phyloP scores from a whole-genome alignment of 64 coral and sea anemone species.

The Actinia tenebrosa region DNA sequence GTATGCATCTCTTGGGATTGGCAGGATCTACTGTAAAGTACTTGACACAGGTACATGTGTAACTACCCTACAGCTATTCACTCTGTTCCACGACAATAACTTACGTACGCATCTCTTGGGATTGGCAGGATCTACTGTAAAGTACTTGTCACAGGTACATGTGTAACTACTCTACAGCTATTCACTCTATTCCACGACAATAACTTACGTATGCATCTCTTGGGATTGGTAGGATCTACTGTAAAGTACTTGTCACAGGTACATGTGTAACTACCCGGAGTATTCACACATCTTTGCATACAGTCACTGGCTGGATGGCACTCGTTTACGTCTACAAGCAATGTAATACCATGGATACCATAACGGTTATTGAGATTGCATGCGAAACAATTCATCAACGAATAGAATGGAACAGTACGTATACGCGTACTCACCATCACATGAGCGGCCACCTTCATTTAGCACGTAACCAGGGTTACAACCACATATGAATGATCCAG shows the following conservation, averaged over 20 bases:
- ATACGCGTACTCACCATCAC: conserved; percentile 18
- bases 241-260: conserved; percentile 10
- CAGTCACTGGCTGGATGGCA: conserved; percentile 6
- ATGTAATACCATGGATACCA: neutral
- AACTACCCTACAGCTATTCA: no score
- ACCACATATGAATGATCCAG: conserved; percentile 38
- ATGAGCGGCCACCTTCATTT: neutral
- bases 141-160: no score
- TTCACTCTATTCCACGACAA: conserved; percentile 19
- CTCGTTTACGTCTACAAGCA: neutral
- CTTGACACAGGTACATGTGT: no score
- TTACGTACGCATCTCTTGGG: no score
- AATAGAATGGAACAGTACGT: neutral
- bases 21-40: no score
- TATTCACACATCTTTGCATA: conserved; percentile 33
- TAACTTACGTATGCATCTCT: conserved; percentile 22
- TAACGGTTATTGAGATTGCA: no score
- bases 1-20: no score
- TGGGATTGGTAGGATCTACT: conserved; percentile 1
- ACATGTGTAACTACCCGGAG: conserved; percentile 28
- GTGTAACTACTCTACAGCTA: neutral
- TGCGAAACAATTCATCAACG: neutral
- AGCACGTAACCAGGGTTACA: conserved; percentile 18
- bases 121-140: no score
- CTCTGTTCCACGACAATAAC: no score